phyloP scores from a whole-genome alignment of 2,888 invertebrate species.

The Volucella inanis region DNA sequence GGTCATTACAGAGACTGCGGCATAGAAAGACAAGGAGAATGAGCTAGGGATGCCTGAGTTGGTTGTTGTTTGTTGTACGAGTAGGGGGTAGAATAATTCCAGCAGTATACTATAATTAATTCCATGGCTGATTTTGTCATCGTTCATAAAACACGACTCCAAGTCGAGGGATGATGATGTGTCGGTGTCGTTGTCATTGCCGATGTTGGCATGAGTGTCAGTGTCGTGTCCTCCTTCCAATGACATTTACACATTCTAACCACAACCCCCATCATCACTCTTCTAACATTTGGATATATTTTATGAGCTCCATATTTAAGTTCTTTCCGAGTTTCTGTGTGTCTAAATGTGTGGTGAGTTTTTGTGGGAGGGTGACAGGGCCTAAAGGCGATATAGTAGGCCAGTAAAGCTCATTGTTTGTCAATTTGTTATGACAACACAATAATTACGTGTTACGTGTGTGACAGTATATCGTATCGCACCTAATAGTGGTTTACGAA shows the following conservation, averaged over 20 bases:
- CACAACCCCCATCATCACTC: background rate
- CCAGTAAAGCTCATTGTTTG: conserved; percentile 72
- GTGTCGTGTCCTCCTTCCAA: conserved; percentile 29
- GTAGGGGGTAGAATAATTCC: conserved; percentile 22
- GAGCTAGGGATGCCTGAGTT: too few species aligned
- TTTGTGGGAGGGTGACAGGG: conserved; percentile 26
- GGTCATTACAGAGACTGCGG: conserved; percentile 55
- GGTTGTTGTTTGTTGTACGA: background rate
- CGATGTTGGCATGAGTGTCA: too few species aligned
- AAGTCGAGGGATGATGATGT: conserved; percentile 43
- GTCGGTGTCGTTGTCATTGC: background rate
- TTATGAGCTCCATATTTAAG: conserved; percentile 51
- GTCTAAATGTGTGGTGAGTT: conserved; percentile 14
- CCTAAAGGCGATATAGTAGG: conserved; percentile 7
- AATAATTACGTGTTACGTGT: conserved; percentile 74
- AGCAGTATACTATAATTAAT: conserved; percentile 68
- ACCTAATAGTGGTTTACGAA: conserved; percentile 42
- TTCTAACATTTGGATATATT: conserved; percentile 42
- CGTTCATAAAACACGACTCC: conserved; percentile 67
- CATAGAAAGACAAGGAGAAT: background rate
- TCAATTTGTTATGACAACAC: conserved; percentile 73
- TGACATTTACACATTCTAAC: conserved; percentile 23
- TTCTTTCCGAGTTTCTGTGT: conserved; percentile 7
- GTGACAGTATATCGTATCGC: conserved; percentile 56
- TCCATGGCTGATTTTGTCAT: conserved; percentile 74